phyloP scores from a whole-genome alignment of 2,797 vertebrate species.

The Sebastes itinus region DNA sequence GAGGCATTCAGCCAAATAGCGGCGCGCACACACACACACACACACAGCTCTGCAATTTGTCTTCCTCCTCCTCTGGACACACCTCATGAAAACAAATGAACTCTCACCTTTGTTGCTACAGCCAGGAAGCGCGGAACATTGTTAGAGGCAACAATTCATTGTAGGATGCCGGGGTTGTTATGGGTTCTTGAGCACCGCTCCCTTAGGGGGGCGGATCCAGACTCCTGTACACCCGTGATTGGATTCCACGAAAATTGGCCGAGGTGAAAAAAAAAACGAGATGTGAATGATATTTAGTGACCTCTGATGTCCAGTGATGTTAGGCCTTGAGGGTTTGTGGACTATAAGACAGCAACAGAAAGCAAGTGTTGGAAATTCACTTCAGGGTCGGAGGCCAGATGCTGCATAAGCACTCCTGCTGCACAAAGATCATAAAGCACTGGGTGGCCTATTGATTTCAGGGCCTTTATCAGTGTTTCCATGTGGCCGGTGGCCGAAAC shows the following conservation, averaged over 20 bases:
- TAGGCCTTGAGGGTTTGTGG: slow-evolving; percentile 50
- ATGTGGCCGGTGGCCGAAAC: slow-evolving; percentile 66
- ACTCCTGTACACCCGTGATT: slow-evolving; percentile 39
- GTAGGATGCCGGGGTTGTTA: slow-evolving; percentile 51
- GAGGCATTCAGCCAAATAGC: slow-evolving; percentile 74
- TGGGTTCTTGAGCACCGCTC: slow-evolving; percentile 54
- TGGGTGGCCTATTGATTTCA: slow-evolving; percentile 73
- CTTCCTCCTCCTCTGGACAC: slow-evolving; percentile 77
- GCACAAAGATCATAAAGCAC: slow-evolving; percentile 77
- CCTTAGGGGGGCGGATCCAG: slow-evolving; percentile 34
- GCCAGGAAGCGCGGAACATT: slow-evolving; percentile 59
- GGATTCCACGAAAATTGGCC: slow-evolving; percentile 51
- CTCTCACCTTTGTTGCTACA: slow-evolving; percentile 77
- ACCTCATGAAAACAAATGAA: slow-evolving; percentile 80
- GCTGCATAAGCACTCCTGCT: slow-evolving; percentile 76
- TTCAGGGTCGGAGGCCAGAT: slow-evolving; percentile 69
- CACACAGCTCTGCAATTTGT: slow-evolving; percentile 72
- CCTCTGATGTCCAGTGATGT: slow-evolving; percentile 56
- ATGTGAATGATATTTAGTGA: slow-evolving; percentile 51
- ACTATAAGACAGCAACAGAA: slow-evolving; percentile 55
- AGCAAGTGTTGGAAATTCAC: slow-evolving; percentile 69
- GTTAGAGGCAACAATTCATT: slow-evolving; percentile 66
- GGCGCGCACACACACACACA: slow-evolving; percentile 47
- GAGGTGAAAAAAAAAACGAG: background rate
- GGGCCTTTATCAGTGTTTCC: slow-evolving; percentile 71